Conservation (phyloP, 2,113 vertebrate species). For the Gymnobelideus leadbeateri region DNA sequence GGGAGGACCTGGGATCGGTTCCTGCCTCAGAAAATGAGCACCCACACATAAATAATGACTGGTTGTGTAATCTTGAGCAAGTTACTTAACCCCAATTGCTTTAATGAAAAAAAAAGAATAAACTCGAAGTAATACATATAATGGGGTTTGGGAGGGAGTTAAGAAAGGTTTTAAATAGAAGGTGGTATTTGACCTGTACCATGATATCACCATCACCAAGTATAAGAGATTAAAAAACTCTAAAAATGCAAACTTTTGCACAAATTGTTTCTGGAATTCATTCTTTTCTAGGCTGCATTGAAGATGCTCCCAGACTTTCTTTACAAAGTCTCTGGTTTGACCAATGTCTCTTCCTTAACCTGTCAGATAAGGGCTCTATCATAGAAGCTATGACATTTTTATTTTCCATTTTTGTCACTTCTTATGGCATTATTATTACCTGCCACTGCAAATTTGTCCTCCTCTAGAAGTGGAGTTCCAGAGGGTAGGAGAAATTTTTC, state of each 20-base stretch:
- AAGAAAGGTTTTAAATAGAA: too few species aligned
- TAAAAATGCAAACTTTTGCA: neutral
- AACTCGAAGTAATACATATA: too few species aligned
- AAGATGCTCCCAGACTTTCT: neutral
- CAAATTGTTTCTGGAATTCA: neutral
- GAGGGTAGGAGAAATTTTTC: constrained; percentile 7
- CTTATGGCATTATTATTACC: neutral
- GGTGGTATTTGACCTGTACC: too few species aligned
- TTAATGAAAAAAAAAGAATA: too few species aligned
- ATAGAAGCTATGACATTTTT: neutral
- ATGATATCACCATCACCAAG: neutral
- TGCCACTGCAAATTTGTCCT: neutral
- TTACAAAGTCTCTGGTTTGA: neutral
- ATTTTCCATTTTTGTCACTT: neutral
- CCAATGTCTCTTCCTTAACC: neutral
- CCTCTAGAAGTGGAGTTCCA: neutral
- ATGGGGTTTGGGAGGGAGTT: too few species aligned
- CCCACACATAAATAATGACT: too few species aligned
- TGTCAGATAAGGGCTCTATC: neutral
- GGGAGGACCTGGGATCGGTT: too few species aligned
- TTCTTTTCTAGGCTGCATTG: neutral
- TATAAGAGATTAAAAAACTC: neutral
- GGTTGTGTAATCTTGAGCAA: too few species aligned
- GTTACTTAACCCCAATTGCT: too few species aligned
- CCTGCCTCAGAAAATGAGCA: too few species aligned